Evolutionary conservation across 1,140 invertebrate species (phyloP).

Genomic region (Hormaphis cornu): DNA sequence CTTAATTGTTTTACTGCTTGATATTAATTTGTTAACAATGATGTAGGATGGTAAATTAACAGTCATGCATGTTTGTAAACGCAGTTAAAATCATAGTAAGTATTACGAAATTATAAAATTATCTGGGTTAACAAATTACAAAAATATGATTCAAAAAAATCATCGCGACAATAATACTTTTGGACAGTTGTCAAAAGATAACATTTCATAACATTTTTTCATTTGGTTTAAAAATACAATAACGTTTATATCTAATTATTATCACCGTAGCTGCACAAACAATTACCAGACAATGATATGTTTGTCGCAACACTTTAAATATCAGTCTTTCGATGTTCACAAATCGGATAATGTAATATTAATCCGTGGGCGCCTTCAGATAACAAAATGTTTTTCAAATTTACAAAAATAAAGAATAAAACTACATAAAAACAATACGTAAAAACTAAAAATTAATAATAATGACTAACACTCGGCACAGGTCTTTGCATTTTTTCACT

Average conservation of each 20-base stretch:
- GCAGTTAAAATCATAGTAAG: slow-evolving; percentile 1
- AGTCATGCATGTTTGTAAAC: neutral
- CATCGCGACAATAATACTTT: slow-evolving; percentile 28
- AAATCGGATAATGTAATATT: slow-evolving; percentile 19
- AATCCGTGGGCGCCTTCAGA: slow-evolving; percentile 28
- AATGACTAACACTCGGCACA: slow-evolving; percentile 20
- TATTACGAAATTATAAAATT: slow-evolving; percentile 15
- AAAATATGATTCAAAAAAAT: slow-evolving; percentile 27
- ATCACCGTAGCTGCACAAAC: slow-evolving; percentile 28
- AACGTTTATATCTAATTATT: slow-evolving; percentile 30
- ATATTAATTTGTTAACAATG: neutral
- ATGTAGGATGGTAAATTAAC: neutral
- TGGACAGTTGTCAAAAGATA: slow-evolving; percentile 26
- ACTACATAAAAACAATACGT: slow-evolving; percentile 26
- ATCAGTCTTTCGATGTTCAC: slow-evolving; percentile 31
- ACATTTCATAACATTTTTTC: slow-evolving; percentile 22
- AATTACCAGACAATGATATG: slow-evolving; percentile 12
- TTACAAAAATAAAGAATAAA: slow-evolving; percentile 28
- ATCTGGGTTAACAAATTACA: slow-evolving; percentile 17
- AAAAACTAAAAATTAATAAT: slow-evolving; percentile 8
- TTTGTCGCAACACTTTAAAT: slow-evolving; percentile 28
- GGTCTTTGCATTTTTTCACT: neutral
- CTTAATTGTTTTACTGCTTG: neutral
- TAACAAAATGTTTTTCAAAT: slow-evolving; percentile 18
- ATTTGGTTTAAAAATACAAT: slow-evolving; percentile 29